phyloP scores from a whole-genome alignment of 2,797 vertebrate species.

The Diglossa cyanea region DNA sequence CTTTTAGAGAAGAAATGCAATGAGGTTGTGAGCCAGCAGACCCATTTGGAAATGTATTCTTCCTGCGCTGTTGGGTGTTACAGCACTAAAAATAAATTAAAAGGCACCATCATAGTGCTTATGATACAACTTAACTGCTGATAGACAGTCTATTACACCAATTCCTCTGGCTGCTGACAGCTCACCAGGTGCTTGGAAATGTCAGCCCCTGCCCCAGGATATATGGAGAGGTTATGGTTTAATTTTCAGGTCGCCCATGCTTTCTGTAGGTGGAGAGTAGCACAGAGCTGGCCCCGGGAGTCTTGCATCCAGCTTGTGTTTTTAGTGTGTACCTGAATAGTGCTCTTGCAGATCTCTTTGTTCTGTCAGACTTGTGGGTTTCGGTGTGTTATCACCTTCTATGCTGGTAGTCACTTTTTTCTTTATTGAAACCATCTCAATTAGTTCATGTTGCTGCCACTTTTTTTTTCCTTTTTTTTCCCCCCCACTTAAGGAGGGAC shows the following conservation, averaged over 20 bases:
- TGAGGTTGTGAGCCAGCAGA: constrained; percentile 1
- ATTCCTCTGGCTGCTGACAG: not conserved
- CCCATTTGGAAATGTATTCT: constrained; percentile 22
- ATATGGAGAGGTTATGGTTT: not conserved
- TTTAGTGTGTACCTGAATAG: not conserved
- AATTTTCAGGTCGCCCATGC: not conserved
- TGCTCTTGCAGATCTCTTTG: not conserved
- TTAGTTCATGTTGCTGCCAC: not conserved
- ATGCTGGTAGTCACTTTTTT: not conserved
- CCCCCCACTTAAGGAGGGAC: not conserved
- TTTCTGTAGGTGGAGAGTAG: not conserved
- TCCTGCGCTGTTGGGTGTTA: constrained; percentile 11
- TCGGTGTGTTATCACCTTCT: not conserved
- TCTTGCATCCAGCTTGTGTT: not conserved
- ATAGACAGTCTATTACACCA: constrained; percentile 9
- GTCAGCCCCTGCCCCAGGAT: constrained; percentile 1
- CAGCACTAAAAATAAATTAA: constrained; percentile 60
- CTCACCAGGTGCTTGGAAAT: constrained; percentile 47
- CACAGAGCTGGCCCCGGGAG: not conserved
- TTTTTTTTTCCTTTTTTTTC: rapidly evolving
- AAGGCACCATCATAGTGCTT: not conserved
- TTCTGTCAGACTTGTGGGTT: not conserved
- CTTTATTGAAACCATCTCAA: not conserved
- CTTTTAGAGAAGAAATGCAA: not conserved
- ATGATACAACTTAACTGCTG: constrained; percentile 33